phyloP scores from a whole-genome alignment of 2,888 invertebrate genomes.

The Iselma pallidipennis region DNA sequence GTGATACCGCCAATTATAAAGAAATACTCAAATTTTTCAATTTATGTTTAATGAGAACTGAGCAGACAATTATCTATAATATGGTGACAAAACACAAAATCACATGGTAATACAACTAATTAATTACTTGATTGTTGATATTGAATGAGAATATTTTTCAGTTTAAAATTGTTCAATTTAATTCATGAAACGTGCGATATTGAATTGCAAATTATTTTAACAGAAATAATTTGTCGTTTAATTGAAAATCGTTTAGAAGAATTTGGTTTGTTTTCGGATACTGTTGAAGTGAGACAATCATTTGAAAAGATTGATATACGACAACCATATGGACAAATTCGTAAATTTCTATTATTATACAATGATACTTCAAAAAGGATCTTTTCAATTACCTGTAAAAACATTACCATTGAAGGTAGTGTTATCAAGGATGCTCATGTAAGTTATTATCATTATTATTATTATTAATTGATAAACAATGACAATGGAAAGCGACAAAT shows the following conservation, averaged over 20 bases:
- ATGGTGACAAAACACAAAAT: neutral
- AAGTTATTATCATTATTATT: neutral
- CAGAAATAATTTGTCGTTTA: neutral
- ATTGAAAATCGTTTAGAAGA: neutral
- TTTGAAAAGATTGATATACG: neutral
- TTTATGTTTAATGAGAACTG: neutral
- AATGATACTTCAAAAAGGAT: neutral
- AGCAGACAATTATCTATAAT: neutral
- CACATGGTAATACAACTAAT: neutral
- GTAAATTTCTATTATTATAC: neutral
- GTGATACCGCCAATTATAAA: neutral
- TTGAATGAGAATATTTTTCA: neutral
- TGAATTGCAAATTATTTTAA: neutral
- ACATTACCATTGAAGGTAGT: neutral
- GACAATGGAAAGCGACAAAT: too few species aligned
- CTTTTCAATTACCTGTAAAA: neutral
- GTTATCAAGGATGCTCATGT: neutral
- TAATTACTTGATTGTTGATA: neutral
- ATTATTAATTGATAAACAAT: neutral
- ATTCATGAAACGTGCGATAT: neutral
- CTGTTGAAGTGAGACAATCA: neutral
- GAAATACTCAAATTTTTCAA: constrained; percentile 1
- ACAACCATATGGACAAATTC: neutral
- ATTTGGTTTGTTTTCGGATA: neutral
- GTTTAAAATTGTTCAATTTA: neutral